phyloP scores from a whole-genome alignment of 2,888 invertebrate genomes.

The Volucella zonaria region DNA sequence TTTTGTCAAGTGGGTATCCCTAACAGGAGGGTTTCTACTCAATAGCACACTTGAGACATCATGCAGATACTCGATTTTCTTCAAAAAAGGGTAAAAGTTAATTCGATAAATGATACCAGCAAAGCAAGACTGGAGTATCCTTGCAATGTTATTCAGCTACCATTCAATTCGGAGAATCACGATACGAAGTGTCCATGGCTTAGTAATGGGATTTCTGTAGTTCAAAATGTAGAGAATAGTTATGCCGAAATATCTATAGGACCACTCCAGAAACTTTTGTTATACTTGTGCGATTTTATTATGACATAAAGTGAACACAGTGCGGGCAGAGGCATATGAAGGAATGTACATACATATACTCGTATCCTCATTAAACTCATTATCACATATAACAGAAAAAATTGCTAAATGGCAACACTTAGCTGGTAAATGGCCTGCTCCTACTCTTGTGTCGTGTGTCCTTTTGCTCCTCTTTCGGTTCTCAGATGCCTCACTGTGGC shows the following conservation, averaged over 20 bases:
- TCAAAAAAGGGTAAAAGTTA: background rate
- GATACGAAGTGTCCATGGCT: no score
- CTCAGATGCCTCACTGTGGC: no score
- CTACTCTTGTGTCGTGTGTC: background rate
- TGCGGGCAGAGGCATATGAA: conserved; percentile 23
- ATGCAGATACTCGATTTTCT: background rate
- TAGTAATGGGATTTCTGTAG: background rate
- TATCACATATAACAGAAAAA: conserved; percentile 14
- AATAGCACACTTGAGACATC: conserved; percentile 20
- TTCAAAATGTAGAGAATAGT: background rate
- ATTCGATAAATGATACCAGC: conserved; percentile 9
- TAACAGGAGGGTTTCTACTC: background rate
- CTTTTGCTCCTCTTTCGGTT: background rate
- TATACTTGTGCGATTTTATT: conserved; percentile 55
- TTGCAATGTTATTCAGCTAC: conserved; percentile 20
- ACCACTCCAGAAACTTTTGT: conserved; percentile 22
- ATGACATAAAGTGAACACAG: conserved; percentile 57
- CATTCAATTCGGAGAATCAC: background rate
- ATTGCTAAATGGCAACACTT: conserved; percentile 37
- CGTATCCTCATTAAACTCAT: conserved; percentile 5
- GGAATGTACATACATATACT: background rate
- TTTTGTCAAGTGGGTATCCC: background rate
- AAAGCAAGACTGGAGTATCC: background rate
- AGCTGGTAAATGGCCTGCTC: conserved; percentile 20
- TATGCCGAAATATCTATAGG: conserved; percentile 47